These are phyloP conservation scores for Petaurus breviceps DNA, from an alignment of 2,113 vertebrate species.

Conservation along the genomic window DNA sequence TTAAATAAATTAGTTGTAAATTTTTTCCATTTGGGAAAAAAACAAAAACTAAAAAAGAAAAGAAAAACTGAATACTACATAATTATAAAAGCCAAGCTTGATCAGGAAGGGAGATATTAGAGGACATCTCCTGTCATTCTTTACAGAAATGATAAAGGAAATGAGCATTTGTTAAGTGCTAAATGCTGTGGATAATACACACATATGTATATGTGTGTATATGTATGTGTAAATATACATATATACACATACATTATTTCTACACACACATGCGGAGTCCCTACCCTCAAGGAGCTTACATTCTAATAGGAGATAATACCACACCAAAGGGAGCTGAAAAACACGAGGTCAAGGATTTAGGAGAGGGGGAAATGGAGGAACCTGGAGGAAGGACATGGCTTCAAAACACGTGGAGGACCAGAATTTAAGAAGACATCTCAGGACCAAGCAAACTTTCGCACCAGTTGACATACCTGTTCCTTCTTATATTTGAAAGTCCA, in stretches of 20 bases:
- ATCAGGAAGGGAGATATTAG: neutral
- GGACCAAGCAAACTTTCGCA: neutral
- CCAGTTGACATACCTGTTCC: neutral
- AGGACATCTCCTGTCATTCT: neutral
- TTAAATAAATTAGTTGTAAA: constrained; percentile 57
- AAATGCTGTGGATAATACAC: no score
- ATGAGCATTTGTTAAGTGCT: neutral
- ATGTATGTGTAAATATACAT: no score
- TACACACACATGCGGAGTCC: neutral
- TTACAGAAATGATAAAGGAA: neutral
- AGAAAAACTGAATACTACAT: neutral
- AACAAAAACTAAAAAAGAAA: neutral
- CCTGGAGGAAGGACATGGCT: neutral
- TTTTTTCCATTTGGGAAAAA: constrained; percentile 18
- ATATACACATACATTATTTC: neutral
- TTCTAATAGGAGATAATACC: neutral
- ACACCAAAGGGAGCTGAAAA: neutral
- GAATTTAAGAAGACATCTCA: neutral
- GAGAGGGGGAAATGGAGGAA: neutral
- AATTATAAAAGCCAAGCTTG: neutral
- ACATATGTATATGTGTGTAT: neutral
- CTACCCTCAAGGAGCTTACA: neutral
- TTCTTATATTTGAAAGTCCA: neutral
- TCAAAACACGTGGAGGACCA: neutral
- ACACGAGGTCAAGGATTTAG: neutral